Evolutionary conservation across 2,113 vertebrate genomes (phyloP), one percentile per base, ranked within the genome.

Genomic region (Morphnarchus princeps): DNA sequence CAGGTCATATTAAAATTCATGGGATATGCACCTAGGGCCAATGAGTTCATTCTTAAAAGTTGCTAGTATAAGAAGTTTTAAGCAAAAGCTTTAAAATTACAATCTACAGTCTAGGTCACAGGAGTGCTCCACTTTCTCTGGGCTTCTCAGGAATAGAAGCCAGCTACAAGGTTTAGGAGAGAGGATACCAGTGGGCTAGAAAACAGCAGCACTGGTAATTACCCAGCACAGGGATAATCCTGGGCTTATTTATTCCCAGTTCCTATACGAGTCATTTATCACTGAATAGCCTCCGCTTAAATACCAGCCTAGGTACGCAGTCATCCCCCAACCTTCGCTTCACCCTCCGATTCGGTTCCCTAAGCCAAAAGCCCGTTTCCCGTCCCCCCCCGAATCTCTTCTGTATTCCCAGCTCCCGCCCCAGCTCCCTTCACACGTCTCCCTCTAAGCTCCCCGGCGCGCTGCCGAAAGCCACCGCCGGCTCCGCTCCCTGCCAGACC

Each of bases 1-100:
- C 50, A 79, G 61, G 73, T 82, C 61, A 29, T 34, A 93, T 93
- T 80, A 94, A 96, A 94, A 94, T 96, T 91, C 32, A 90, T 69
- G 62, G 84, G 15, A 45, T 47, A 28, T 17, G 14, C 34, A 90
- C 43, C 31, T 38, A 66, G n/a, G 79, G 58, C 79, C 45, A 90
- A 13, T 5, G 63, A 81, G 59, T 62, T 77, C 2, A 9, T 62
- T 45, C 31, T 34, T 72, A 19, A 19, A 61, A 77, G 57, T 18
- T 82, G 38, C 8, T 54, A 11, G n/a, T 22, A 20, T 7, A 19
- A 63, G 47, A 43, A 77, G 28, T 79, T 79, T 55, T 11, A 69
- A 69, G 63, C 49, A 81, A 81, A 80, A 94, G 45, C 50, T 86
- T 90, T 85, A 38, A 57, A 82, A 82, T 42, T 4, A 31, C 52